Evolutionary conservation across 2,113 vertebrate genomes (phyloP), one percentile per base, ranked within the genome.

Genomic region (Sakesphorus luctuosus): DNA sequence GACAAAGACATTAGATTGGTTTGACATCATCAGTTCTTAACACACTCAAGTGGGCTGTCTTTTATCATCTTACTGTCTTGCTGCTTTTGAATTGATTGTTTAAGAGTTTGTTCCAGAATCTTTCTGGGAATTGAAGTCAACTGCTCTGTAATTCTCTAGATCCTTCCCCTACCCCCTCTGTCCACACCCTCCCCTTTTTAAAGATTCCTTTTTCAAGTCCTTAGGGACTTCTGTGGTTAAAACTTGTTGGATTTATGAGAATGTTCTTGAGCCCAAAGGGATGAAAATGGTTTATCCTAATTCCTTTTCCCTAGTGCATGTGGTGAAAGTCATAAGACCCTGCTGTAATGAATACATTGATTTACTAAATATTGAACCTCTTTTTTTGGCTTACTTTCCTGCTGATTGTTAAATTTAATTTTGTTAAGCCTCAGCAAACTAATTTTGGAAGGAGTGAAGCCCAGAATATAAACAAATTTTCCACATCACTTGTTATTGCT

Each of bases 1-100:
- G 91, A 89, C 65, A 91, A 87, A 62, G 86, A 81, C 66, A 13
- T 84, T 61, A 49, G 53, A 29, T 50, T 55, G 75, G 44, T 90
- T 95, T 94, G 94, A 87, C 91, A 94, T 91, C 87, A 87, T 91
- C 89, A 78, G 24, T 73, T 82, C 87, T 94, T 69, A 89, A 87
- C 66, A 79, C 14, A 49, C 21, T 84, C 69, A 59, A 71, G 56
- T 20, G 35, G 52, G 69, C n/a, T 94, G 76, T 79, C 80, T 87
- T 96, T 87, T 94, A 72, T 87, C 74, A 91, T 81, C 68, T 84
- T 40, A 44, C 73, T 65, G 65, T 94, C 91, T 91, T 93, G 62
- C 56, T 94, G 80, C 61, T 87, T 86, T 89, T 92, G 69, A 89
- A 93, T 65, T 87, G 66, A 94, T 91, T 86, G 53, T 72, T 93